Evolutionary conservation across 1,140 invertebrate genomes (phyloP).

Genomic region (Batillaria attramentaria): DNA sequence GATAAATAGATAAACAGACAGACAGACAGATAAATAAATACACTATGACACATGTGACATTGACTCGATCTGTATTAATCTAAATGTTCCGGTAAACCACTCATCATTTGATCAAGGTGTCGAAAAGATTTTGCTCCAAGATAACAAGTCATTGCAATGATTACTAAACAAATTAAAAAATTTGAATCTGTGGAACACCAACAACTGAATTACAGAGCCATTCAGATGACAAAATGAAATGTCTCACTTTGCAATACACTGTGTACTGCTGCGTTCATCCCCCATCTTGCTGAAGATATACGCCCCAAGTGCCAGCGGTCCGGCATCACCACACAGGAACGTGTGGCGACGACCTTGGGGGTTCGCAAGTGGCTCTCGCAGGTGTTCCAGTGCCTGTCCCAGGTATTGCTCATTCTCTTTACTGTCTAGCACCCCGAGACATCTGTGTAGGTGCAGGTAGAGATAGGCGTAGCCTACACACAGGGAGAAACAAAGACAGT

Average conservation of each 20-base stretch:
- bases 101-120: too few species aligned
- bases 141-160: neutral
- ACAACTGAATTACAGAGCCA: neutral
- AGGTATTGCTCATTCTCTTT: conserved; percentile 52
- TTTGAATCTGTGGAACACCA: neutral
- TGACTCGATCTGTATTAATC: too few species aligned
- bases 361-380: conserved; percentile 71
- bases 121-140: too few species aligned
- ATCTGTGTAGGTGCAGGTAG: conserved; percentile 73
- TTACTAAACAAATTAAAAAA: neutral
- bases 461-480: conserved; percentile 74
- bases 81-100: too few species aligned
- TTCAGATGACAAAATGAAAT: too few species aligned
- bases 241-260: conserved; percentile 30
- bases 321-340: conserved; percentile 85
- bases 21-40: too few species aligned
- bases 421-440: conserved; percentile 35
- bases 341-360: conserved; percentile 75
- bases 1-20: too few species aligned
- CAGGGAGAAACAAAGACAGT: neutral
- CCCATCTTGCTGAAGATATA: conserved; percentile 76
- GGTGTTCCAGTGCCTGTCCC: conserved; percentile 73
- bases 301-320: conserved; percentile 81
- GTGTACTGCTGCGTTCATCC: conserved; percentile 30
- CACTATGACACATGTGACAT: too few species aligned